Conservation (phyloP, 2,113 vertebrate genomes). For the Burhinus oedicnemus region DNA sequence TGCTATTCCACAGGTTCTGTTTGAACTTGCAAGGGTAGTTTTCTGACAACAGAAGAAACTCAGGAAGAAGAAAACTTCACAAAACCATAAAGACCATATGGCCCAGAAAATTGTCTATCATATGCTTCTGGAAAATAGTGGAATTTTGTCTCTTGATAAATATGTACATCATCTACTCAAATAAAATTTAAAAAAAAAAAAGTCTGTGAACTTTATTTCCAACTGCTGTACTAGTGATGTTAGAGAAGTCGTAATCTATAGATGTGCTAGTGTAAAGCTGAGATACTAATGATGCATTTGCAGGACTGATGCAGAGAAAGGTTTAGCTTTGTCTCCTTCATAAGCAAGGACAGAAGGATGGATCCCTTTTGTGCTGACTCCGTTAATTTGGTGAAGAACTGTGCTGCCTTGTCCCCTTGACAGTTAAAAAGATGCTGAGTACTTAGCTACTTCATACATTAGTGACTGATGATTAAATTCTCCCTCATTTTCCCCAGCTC, state of each 20-base stretch:
- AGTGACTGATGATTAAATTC: neutral
- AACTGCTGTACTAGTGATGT: neutral
- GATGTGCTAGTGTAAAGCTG: neutral
- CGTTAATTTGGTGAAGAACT: neutral
- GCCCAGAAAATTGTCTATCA: neutral
- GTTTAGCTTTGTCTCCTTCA: neutral
- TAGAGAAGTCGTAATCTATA: neutral
- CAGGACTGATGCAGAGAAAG: neutral
- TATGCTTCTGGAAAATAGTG: neutral
- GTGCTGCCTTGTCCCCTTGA: neutral
- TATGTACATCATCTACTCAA: neutral
- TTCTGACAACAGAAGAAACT: slow-evolving; percentile 73
- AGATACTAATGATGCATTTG: accelerated
- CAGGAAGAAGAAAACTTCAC: neutral
- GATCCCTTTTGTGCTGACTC: neutral
- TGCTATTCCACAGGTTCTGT: slow-evolving; percentile 82
- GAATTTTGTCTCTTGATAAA: neutral
- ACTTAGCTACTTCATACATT: neutral
- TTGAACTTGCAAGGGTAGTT: slow-evolving; percentile 89
- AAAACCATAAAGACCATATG: neutral
- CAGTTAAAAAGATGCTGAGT: neutral
- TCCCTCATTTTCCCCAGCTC: neutral
- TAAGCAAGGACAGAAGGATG: neutral
- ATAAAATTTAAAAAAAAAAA: neutral
- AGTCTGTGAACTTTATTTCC: neutral